A percentile compares a stretch with the other conserved stretches of the same genome.
Evolutionary conservation across 2,888 invertebrate genomes (phyloP).

Genomic region (Polymixis flavicincta): DNA sequence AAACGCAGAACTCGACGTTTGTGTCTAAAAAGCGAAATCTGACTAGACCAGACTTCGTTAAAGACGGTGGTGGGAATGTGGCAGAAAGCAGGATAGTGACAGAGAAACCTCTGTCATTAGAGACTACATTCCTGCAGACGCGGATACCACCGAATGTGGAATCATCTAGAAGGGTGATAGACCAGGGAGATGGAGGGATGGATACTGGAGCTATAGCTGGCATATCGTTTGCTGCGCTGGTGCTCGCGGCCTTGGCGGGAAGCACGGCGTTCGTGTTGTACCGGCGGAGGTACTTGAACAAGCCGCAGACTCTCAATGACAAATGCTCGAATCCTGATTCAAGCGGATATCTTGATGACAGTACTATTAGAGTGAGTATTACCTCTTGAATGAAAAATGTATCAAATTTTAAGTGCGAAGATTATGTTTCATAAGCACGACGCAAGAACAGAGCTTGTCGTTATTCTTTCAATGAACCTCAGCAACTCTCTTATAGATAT

Average conservation of each 20-base stretch:
- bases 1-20: constrained; percentile 79
- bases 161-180: constrained; percentile 83
- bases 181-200: constrained; percentile 82
- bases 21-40: constrained; percentile 80
- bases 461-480: neutral
- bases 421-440: neutral
- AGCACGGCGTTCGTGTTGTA: constrained; percentile 93
- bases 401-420: neutral
- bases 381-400: neutral
- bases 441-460: neutral
- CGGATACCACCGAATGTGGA: constrained; percentile 85
- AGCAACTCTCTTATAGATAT: neutral
- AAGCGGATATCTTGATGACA: constrained; percentile 96
- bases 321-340: constrained; percentile 96
- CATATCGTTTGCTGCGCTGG: constrained; percentile 92
- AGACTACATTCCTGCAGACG: constrained; percentile 85
- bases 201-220: constrained; percentile 92
- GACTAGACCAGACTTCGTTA: constrained; percentile 81
- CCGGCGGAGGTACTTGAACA: constrained; percentile 94
- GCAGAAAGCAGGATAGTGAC: constrained; percentile 86
- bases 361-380: constrained; percentile 94
- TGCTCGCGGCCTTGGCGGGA: constrained; percentile 91
- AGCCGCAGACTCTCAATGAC: constrained; percentile 95
- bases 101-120: constrained; percentile 85
- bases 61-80: constrained; percentile 77